phyloP scores from a whole-genome alignment of 2,888 invertebrate species.

The Tenthredo distinguenda region DNA sequence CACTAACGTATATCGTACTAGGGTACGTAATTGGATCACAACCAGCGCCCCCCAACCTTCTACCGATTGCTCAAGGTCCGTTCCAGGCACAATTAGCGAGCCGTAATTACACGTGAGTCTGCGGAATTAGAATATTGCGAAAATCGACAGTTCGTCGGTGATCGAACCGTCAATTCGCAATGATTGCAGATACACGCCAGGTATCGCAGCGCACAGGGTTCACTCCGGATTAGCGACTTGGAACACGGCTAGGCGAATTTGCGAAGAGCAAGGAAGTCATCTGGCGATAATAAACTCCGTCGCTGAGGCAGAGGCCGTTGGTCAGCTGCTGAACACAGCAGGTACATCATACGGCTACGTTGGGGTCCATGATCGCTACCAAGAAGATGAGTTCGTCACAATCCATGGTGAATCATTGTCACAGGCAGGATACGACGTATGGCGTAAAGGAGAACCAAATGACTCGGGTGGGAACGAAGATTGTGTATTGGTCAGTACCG shows the following conservation, averaged over 20 bases:
- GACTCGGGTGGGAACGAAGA: not conserved
- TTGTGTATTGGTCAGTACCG: not conserved
- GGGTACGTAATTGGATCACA: not conserved
- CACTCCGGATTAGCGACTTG: not conserved
- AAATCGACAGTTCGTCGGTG: not conserved
- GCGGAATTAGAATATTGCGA: not conserved
- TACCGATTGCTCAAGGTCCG: not conserved
- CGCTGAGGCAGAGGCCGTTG: not conserved
- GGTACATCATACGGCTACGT: not conserved
- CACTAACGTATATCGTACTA: constrained; percentile 10
- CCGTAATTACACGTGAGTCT: not conserved
- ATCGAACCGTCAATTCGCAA: too few relatives aligned
- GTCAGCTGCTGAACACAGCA: not conserved
- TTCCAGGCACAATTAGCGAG: not conserved
- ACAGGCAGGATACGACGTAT: not conserved
- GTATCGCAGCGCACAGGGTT: constrained; percentile 21
- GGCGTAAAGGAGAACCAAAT: constrained; percentile 24
- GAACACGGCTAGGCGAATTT: not conserved
- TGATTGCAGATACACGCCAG: constrained; percentile 6
- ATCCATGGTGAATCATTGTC: not conserved
- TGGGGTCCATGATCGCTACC: constrained; percentile 5
- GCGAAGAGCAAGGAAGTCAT: constrained; percentile 23
- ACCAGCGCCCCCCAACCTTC: not conserved
- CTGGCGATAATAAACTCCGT: constrained; percentile 10
- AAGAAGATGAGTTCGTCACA: constrained; percentile 19